These are phyloP conservation scores for Drosophila cognata DNA, from an alignment of 2,888 invertebrate genomes.

Conservation along the genomic window DNA sequence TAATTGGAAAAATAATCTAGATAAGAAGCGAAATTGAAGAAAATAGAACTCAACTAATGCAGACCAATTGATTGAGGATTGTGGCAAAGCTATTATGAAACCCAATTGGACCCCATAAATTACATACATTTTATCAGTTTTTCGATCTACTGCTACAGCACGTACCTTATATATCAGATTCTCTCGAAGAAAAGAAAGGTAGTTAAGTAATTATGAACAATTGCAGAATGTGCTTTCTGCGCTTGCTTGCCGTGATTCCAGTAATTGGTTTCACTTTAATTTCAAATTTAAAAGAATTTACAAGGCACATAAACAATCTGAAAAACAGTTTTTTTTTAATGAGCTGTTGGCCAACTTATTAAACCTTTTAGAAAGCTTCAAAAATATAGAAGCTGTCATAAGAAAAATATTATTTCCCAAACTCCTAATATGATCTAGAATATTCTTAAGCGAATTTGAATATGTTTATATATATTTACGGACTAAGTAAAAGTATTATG, in stretches of 20 bases:
- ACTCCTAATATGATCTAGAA: constrained; percentile 4
- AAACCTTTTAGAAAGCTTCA: constrained; percentile 34
- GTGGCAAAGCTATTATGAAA: neutral
- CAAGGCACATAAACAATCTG: neutral
- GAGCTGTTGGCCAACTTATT: constrained; percentile 22
- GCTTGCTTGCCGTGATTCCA: neutral
- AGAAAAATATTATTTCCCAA: neutral
- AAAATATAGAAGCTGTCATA: neutral
- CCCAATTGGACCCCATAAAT: neutral
- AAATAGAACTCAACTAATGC: neutral
- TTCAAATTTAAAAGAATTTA: constrained; percentile 7
- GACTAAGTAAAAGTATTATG: neutral
- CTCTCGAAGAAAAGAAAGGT: neutral
- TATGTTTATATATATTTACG: neutral
- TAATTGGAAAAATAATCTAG: neutral
- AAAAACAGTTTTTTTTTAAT: constrained; percentile 10
- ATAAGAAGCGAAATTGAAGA: neutral
- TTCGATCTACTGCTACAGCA: neutral
- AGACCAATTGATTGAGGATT: neutral
- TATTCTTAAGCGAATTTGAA: neutral
- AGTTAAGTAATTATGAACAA: neutral
- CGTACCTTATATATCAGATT: neutral
- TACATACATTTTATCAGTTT: neutral
- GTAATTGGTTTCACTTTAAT: constrained; percentile 14
- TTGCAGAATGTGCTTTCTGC: neutral